These are phyloP conservation scores for human (Homo sapiens) DNA, from an alignment of 2,113 vertebrate genomes.

Conservation along the genomic window DNA sequence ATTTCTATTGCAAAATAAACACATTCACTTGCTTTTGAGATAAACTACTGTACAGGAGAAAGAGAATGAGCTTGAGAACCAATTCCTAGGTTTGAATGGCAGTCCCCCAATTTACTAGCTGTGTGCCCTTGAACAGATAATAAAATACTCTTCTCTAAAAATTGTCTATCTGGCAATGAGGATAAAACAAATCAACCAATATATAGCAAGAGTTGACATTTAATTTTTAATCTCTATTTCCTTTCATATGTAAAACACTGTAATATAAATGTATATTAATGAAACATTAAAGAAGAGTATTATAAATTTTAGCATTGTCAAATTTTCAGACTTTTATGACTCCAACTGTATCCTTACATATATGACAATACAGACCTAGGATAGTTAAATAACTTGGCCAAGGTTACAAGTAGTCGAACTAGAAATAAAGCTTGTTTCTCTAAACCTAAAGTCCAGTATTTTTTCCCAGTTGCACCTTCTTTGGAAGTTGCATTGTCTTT, in stretches of 20 bases:
- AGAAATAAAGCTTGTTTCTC: conserved; percentile 30
- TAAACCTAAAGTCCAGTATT: not conserved
- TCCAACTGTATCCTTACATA: not conserved
- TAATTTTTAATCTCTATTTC: not conserved
- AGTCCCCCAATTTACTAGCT: not conserved
- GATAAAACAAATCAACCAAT: not conserved
- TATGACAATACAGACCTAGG: not conserved
- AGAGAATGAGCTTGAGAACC: not conserved
- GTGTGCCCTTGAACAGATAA: not conserved
- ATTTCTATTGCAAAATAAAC: not conserved
- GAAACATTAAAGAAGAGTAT: not conserved
- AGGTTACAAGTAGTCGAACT: not conserved
- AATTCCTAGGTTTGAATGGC: not conserved
- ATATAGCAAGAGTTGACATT: not conserved
- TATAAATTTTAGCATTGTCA: not conserved
- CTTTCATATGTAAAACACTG: not conserved
- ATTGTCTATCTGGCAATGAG: not conserved
- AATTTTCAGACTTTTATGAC: not conserved
- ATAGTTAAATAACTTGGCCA: not conserved
- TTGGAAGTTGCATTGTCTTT: not conserved
- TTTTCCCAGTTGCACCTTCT: not conserved
- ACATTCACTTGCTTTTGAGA: not conserved
- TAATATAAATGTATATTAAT: not conserved
- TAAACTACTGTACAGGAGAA: not conserved
- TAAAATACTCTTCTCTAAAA: not conserved